Evolutionary conservation across 1,140 invertebrate genomes (phyloP).

Genomic region (Whitmania pigra): DNA sequence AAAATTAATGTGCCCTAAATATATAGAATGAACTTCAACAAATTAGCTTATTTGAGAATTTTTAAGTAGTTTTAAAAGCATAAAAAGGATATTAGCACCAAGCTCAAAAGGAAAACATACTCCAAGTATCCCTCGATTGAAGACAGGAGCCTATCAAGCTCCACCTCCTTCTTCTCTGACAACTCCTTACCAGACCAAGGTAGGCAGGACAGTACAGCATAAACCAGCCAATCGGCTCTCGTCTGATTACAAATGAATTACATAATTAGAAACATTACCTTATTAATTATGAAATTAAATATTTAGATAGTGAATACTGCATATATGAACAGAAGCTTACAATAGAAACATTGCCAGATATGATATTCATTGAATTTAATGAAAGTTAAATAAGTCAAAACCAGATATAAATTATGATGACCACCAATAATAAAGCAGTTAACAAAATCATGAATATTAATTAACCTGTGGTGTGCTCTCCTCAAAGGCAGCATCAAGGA

Average conservation of each 20-base stretch:
- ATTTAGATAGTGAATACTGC: background rate
- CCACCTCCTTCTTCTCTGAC: slow-evolving; percentile 88
- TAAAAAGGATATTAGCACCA: background rate
- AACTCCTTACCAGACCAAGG: slow-evolving; percentile 92
- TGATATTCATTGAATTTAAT: no score
- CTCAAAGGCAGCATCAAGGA: slow-evolving; percentile 86
- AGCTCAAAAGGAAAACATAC: slow-evolving; percentile 29
- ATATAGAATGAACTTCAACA: no score
- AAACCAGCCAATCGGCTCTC: slow-evolving; percentile 88
- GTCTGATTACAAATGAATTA: slow-evolving; percentile 43
- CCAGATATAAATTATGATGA: no score
- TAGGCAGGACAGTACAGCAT: slow-evolving; percentile 78
- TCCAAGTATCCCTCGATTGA: slow-evolving; percentile 83
- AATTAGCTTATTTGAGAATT: no score
- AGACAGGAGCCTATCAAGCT: slow-evolving; percentile 75
- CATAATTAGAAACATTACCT: background rate
- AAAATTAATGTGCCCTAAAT: no score
- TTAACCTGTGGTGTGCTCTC: slow-evolving; percentile 67
- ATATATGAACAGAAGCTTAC: no score
- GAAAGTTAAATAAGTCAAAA: no score
- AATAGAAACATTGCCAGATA: no score
- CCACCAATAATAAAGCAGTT: no score
- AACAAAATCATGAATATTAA: background rate
- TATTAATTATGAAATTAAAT: background rate
- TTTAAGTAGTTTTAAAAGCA: no score